phyloP scores from a whole-genome alignment of 1,140 invertebrate genomes.

The Aphis craccivora region DNA sequence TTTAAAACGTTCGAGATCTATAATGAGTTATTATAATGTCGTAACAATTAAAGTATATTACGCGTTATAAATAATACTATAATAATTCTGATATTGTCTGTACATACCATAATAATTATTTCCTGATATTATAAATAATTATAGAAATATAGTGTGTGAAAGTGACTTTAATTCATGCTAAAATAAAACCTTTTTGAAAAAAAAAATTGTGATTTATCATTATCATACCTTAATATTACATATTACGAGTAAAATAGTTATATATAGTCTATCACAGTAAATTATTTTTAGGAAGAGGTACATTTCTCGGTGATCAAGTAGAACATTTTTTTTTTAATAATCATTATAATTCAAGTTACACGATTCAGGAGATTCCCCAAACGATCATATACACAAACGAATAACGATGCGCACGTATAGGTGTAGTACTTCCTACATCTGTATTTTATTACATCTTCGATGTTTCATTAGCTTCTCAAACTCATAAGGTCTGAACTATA shows the following conservation, averaged over 20 bases:
- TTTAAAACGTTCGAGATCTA: neutral
- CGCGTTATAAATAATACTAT: neutral
- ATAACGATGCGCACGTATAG: neutral
- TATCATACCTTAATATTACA: neutral
- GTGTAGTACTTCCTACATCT: neutral
- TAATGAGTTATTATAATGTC: neutral
- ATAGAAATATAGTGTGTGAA: neutral
- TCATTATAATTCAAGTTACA: neutral
- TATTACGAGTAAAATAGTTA: neutral
- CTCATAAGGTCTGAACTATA: neutral
- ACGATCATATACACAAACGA: neutral
- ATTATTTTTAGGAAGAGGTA: neutral
- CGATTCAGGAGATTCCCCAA: neutral
- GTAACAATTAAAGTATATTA: neutral
- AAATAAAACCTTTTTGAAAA: neutral
- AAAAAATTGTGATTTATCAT: neutral
- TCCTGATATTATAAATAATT: neutral
- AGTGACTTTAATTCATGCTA: neutral
- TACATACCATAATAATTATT: neutral
- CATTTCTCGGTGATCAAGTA: neutral
- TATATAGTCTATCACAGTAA: neutral
- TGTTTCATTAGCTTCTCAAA: slow-evolving; percentile 30
- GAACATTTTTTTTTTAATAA: neutral
- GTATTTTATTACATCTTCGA: slow-evolving; percentile 45
- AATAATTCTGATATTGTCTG: neutral